These are phyloP conservation scores for Tolmerus cingulatus DNA, from an alignment of 2,888 invertebrate genomes.

Conservation along the genomic window DNA sequence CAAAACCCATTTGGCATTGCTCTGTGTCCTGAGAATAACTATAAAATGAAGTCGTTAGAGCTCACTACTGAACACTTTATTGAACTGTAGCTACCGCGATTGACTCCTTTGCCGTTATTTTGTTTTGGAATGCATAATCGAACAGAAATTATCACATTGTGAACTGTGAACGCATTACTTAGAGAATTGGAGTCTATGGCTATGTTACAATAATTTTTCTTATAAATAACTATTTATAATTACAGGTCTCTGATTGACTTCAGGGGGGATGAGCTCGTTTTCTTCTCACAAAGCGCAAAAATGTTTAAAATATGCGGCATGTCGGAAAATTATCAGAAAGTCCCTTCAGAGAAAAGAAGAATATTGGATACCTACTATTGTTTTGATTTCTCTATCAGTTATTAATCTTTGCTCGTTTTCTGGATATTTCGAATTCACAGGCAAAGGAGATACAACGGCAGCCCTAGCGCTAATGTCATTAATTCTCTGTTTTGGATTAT, in stretches of 20 bases:
- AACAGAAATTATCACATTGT: neutral
- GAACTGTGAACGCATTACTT: neutral
- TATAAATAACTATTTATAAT: neutral
- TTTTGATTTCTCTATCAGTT: neutral
- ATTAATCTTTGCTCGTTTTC: neutral
- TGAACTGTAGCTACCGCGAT: neutral
- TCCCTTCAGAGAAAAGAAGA: neutral
- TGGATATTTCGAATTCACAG: neutral
- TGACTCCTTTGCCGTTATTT: neutral
- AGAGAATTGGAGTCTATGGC: neutral
- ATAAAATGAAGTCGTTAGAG: neutral
- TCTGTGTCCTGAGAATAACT: neutral
- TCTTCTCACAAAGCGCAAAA: neutral
- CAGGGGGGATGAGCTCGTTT: neutral
- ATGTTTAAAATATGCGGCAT: neutral
- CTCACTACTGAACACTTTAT: neutral
- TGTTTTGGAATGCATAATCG: neutral
- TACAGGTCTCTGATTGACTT: neutral
- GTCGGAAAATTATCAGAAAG: neutral
- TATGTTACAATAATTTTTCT: neutral
- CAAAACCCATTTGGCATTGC: neutral
- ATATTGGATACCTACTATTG: no score
- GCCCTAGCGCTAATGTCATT: neutral
- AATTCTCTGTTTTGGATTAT: neutral
- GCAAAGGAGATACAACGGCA: neutral